Evolutionary conservation across 1,140 invertebrate species (phyloP), one percentile per base, ranked within the genome.

Genomic region (Delia radicum): DNA sequence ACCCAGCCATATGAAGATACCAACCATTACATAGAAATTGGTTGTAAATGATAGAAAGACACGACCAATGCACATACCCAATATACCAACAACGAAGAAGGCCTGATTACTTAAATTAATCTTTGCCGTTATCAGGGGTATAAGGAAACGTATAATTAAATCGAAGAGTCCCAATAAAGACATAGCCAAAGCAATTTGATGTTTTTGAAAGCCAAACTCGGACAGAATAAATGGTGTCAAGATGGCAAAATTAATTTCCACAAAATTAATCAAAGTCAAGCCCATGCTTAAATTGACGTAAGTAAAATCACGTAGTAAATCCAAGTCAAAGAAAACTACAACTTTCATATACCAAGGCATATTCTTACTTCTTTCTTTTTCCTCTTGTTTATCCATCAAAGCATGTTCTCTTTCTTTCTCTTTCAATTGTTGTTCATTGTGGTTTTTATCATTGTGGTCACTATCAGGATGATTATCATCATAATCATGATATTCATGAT

Each of bases 211-310:
- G 13, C 88, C 88, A 79, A 88, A 89, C 74, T 92, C 91, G 10
- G 82, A 82, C 1, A 93, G 81, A 42, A 93, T 91, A 76, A 92
- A 92, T 0, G 91, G 91, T 0, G 91, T 92, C 29, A 93, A 81
- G 3, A 93, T 86, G 2, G 91, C 90, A 82, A 93, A 93, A 81
- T 92, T 93, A 10, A 92, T 83, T 80, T 93, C 92, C 26, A 89
- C 90, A 78, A 92, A 91, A 78, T 90, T 89, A 3, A 91, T 91
- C 12, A 93, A 80, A 8, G 91, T 91, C 73, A 93, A 89, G 21
- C 92, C 92, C 48, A 93, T 79, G 86, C 92, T 89, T 26, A 93
- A 87, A 80, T 91, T 93, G 2, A 92, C 87, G 76, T 91, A 93
- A 6, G 90, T 89, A 4, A 89, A 87, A 84, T 93, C 92, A 77